Conservation (phyloP, 2,113 vertebrate genomes). For the Forbesichthys agassizii region DNA sequence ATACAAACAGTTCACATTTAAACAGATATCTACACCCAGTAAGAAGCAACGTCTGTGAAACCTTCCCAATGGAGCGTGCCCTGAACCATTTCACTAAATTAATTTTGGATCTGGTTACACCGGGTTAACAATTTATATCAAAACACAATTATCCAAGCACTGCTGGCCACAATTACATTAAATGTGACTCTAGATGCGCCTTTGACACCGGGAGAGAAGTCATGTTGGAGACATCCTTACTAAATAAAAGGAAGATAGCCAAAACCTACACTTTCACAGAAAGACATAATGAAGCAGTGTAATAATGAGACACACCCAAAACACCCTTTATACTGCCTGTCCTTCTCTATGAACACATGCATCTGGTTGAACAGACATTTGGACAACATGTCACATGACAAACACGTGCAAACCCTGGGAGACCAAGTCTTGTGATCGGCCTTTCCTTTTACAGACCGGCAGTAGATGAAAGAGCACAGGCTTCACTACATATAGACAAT, state of each 20-base stretch:
- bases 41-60: no score
- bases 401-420: conserved; percentile 8
- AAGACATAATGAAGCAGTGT: background rate
- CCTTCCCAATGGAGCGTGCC: no score
- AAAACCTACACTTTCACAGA: background rate
- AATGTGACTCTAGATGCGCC: background rate
- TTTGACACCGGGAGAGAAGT: conserved; percentile 11
- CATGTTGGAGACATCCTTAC: background rate
- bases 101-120: no score
- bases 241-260: conserved; percentile 7
- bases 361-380: no score
- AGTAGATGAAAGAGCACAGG: conserved; percentile 13
- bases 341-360: background rate
- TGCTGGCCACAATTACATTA: background rate
- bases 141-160: background rate
- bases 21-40: no score
- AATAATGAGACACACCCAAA: background rate
- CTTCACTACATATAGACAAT: background rate
- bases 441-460: background rate
- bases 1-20: no score
- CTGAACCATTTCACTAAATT: no score
- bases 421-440: background rate
- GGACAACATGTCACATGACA: background rate
- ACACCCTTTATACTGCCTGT: background rate
- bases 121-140: background rate